A percentile compares a stretch with the other conserved stretches of the same genome.
These are phyloP conservation scores for Ageneiosus marmoratus DNA, from an alignment of 2,113 vertebrate species.

Conservation along the genomic window DNA sequence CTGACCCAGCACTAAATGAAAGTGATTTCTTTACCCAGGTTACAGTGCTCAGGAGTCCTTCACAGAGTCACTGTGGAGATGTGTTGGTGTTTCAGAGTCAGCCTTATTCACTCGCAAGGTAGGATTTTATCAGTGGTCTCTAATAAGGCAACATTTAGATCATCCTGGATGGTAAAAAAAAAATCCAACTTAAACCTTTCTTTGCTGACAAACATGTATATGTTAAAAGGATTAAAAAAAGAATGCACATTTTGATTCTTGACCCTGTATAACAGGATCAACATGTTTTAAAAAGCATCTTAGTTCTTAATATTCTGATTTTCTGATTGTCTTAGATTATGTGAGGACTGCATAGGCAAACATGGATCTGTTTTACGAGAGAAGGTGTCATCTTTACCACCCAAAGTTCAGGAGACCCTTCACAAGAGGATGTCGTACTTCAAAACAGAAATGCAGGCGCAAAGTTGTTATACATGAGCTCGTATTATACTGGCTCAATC, in stretches of 20 bases:
- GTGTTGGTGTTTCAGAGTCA: slow-evolving; percentile 91
- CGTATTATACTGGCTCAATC: not conserved
- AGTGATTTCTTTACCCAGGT: slow-evolving; percentile 52
- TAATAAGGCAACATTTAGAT: not conserved
- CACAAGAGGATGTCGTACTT: slow-evolving; percentile 85
- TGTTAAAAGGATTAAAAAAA: not conserved
- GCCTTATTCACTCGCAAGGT: slow-evolving; percentile 89
- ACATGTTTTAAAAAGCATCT: not conserved
- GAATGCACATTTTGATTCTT: not conserved
- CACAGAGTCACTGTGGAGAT: slow-evolving; percentile 80
- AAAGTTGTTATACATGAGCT: slow-evolving; percentile 43
- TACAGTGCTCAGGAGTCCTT: slow-evolving; percentile 60
- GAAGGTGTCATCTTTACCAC: slow-evolving; percentile 78
- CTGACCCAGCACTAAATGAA: not conserved
- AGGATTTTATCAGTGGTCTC: slow-evolving; percentile 40
- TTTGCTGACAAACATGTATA: not conserved
- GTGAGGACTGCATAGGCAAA: slow-evolving; percentile 85
- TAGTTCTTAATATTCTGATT: not conserved
- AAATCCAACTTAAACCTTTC: not conserved
- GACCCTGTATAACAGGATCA: not conserved
- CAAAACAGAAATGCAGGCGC: slow-evolving; percentile 44
- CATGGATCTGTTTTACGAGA: slow-evolving; percentile 71
- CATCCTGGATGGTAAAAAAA: not conserved
- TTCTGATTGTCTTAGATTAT: slow-evolving; percentile 72
- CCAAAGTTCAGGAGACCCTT: slow-evolving; percentile 76